A percentile compares a stretch with the other conserved stretches of the same genome.
Conservation (phyloP, 1,140 invertebrate species). For the Thaumatotibia leucotreta region DNA sequence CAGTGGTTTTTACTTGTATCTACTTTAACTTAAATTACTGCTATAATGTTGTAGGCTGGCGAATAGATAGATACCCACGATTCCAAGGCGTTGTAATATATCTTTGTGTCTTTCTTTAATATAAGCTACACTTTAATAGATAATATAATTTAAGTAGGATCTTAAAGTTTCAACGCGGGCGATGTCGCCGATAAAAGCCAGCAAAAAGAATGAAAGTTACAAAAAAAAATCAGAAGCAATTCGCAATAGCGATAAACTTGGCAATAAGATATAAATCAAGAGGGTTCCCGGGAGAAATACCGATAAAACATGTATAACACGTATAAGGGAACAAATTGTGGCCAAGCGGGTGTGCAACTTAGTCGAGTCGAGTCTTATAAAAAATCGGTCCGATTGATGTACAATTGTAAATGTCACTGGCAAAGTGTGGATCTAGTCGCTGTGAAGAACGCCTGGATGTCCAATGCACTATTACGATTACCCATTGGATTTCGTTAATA, state of each 20-base stretch:
- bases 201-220: background rate
- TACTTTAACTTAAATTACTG: too few species aligned
- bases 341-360: background rate
- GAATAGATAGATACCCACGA: too few species aligned
- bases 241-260: slow-evolving; percentile 3
- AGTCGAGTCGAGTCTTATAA: background rate
- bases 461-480: too few species aligned
- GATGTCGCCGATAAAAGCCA: background rate
- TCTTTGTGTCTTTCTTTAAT: too few species aligned
- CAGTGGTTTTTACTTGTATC: too few species aligned
- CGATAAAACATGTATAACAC: slow-evolving; percentile 9
- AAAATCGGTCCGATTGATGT: slow-evolving; percentile 15
- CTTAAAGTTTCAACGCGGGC: too few species aligned
- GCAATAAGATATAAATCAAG: background rate
- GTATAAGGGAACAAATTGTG: slow-evolving; percentile 6
- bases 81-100: too few species aligned
- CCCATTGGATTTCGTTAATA: too few species aligned
- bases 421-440: slow-evolving; percentile 28
- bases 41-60: too few species aligned
- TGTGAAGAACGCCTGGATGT: slow-evolving; percentile 31
- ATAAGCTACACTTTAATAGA: too few species aligned
- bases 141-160: too few species aligned
- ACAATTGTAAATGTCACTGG: slow-evolving; percentile 21
- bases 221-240: background rate
- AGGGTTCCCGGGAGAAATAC: background rate